These are phyloP conservation scores for Urocynchramus pylzowi DNA, from an alignment of 2,113 vertebrate genomes.

Conservation along the genomic window DNA sequence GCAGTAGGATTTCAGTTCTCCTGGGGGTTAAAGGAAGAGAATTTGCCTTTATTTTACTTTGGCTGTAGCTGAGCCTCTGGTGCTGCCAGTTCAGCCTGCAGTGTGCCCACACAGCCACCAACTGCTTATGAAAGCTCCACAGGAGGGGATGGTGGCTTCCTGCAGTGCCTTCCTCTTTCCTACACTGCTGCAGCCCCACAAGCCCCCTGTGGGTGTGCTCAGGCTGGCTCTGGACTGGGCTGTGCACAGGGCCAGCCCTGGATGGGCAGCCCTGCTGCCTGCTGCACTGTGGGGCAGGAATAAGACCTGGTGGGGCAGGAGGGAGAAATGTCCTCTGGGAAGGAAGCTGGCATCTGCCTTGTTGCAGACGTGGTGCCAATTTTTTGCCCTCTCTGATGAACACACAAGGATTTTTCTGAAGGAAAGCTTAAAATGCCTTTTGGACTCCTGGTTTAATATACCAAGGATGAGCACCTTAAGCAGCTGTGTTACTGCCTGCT, in stretches of 20 bases:
- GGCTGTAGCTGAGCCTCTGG: background rate
- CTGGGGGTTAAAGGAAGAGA: background rate
- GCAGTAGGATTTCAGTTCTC: background rate
- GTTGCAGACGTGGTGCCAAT: fast-evolving
- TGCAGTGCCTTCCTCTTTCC: background rate
- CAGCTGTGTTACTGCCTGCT: background rate
- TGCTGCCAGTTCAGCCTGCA: fast-evolving
- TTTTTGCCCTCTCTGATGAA: background rate
- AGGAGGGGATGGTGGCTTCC: fast-evolving
- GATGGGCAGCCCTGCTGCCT: background rate
- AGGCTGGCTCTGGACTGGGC: background rate
- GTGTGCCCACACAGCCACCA: background rate
- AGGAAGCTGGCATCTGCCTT: background rate
- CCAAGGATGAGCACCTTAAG: background rate
- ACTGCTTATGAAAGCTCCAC: background rate
- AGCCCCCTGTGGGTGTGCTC: fast-evolving
- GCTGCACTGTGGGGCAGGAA: fast-evolving
- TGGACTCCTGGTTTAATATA: background rate
- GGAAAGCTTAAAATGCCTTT: background rate
- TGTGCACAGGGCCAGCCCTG: background rate
- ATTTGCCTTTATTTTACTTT: background rate
- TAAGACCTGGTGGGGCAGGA: fast-evolving
- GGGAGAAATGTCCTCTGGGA: background rate
- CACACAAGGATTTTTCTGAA: background rate
- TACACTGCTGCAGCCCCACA: fast-evolving